phyloP scores from a whole-genome alignment of 53 echinoderm and acorn worm genomes.

The Henricia sp. region DNA sequence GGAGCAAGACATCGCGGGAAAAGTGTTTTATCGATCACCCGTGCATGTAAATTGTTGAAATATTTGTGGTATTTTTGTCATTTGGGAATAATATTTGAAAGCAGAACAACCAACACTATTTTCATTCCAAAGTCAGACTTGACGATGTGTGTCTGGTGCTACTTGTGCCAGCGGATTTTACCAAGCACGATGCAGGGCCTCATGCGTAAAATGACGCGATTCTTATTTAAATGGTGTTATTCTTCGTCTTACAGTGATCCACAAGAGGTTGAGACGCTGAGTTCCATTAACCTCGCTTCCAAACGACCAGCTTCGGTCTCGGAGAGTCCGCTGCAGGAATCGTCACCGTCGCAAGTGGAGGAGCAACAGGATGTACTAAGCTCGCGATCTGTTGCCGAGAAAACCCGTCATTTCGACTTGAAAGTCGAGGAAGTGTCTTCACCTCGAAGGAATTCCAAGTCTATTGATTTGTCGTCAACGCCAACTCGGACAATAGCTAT shows the following conservation, averaged over 20 bases:
- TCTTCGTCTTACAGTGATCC: constrained; percentile 55
- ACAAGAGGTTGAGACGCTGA: constrained; percentile 50
- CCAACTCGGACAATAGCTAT: constrained; percentile 67
- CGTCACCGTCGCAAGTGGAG: neutral
- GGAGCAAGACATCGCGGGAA: too few relatives aligned
- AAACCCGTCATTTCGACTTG: constrained; percentile 53
- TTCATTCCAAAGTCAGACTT: neutral
- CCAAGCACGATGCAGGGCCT: neutral
- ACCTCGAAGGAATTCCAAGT: constrained; percentile 5
- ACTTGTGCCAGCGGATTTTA: neutral
- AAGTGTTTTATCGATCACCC: too few relatives aligned
- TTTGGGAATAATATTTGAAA: neutral
- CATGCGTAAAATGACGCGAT: neutral
- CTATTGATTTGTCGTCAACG: constrained; percentile 5
- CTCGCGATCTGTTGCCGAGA: constrained; percentile 51
- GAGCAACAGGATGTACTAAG: constrained; percentile 32
- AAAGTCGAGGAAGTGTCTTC: constrained; percentile 44
- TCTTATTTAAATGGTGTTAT: constrained; percentile 12
- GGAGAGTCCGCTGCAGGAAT: neutral
- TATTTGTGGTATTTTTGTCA: neutral
- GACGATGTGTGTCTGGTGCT: neutral
- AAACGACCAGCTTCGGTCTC: constrained; percentile 17
- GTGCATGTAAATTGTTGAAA: constrained; percentile 11
- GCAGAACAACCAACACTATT: neutral
- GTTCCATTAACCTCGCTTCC: constrained; percentile 43